These are phyloP conservation scores for Rhinoraja longicauda DNA, from an alignment of 2,797 vertebrate species.

Conservation along the genomic window DNA sequence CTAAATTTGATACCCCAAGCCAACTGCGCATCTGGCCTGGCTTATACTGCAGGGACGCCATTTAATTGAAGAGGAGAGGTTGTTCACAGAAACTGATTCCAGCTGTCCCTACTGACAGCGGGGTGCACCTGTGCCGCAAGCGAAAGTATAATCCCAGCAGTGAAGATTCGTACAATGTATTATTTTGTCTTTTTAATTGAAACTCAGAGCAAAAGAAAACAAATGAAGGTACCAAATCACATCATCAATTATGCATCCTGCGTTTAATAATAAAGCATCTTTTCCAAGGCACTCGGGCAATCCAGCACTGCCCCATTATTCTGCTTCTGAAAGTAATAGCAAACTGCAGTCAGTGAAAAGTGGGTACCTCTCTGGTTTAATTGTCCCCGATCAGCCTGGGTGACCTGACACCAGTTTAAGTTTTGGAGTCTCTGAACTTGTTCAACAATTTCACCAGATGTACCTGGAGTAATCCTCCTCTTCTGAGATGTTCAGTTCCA, in stretches of 20 bases:
- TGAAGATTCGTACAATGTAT: neutral
- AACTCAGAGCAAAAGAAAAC: neutral
- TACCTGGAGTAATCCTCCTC: neutral
- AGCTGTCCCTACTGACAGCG: neutral
- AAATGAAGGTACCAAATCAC: neutral
- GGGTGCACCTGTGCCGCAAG: neutral
- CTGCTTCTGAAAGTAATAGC: neutral
- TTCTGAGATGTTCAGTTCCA: neutral
- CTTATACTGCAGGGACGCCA: neutral
- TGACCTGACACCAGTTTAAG: neutral
- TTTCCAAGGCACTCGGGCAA: neutral
- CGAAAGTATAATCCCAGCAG: neutral
- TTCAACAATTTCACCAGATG: neutral
- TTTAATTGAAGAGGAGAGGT: neutral
- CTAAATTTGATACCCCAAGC: neutral
- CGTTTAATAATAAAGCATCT: neutral
- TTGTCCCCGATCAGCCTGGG: neutral
- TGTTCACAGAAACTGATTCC: neutral
- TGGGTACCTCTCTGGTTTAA: neutral
- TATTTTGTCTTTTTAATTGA: constrained; percentile 5
- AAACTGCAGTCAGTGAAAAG: neutral
- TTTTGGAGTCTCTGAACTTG: neutral
- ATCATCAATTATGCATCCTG: neutral
- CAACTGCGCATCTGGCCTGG: neutral
- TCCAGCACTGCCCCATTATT: neutral